Evolutionary conservation across 2,113 vertebrate genomes (phyloP).

Genomic region (Aphyosemion australe): DNA sequence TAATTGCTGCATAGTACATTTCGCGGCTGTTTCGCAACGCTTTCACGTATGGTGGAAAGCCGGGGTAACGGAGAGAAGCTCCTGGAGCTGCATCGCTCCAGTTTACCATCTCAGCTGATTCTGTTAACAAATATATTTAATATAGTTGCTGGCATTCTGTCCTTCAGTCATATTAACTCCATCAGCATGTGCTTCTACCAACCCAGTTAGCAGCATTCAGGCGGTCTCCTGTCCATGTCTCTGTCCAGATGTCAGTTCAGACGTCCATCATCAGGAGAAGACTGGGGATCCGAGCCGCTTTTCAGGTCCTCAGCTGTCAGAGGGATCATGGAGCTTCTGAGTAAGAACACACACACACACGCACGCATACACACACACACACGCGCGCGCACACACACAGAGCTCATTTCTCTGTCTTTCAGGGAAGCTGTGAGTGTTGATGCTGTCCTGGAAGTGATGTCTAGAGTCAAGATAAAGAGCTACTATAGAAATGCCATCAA

Average conservation of each 20-base stretch:
- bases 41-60: too few relatives aligned
- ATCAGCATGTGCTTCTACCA: too few relatives aligned
- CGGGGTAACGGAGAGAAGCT: too few relatives aligned
- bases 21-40: too few relatives aligned
- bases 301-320: slow-evolving; percentile 84
- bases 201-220: too few relatives aligned
- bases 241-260: slow-evolving; percentile 88
- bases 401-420: neutral
- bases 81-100: too few relatives aligned
- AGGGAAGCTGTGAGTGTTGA: slow-evolving; percentile 76
- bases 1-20: too few relatives aligned
- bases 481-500: slow-evolving; percentile 82
- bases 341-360: slow-evolving; percentile 38
- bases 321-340: neutral
- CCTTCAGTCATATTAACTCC: too few relatives aligned
- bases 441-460: slow-evolving; percentile 80
- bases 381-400: neutral
- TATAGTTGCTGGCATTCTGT: too few relatives aligned
- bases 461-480: slow-evolving; percentile 81
- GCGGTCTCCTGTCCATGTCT: slow-evolving; percentile 6
- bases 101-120: too few relatives aligned
- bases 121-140: too few relatives aligned
- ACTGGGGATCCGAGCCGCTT: slow-evolving; percentile 90
- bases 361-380: neutral
- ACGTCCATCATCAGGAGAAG: slow-evolving; percentile 90